Conservation (phyloP, 2,797 vertebrate genomes). For the Parauchenoglanis punctatus region DNA sequence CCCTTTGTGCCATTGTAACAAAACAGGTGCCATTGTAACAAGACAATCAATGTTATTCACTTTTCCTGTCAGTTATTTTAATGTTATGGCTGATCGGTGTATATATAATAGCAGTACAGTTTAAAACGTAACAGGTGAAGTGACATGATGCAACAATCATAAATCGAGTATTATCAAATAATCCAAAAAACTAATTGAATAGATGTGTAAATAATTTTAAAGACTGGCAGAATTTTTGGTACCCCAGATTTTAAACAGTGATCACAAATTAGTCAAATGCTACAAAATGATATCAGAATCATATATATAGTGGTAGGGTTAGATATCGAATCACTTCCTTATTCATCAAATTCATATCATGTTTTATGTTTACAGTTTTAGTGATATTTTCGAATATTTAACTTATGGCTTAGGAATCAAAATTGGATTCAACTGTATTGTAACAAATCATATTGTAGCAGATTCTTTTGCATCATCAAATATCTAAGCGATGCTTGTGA, state of each 20-base stretch:
- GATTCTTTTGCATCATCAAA: too few relatives aligned
- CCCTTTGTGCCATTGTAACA: too few relatives aligned
- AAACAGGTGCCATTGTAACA: too few relatives aligned
- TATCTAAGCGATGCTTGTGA: background rate
- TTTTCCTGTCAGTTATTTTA: too few relatives aligned
- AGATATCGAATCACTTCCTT: background rate
- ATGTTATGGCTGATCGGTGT: too few relatives aligned
- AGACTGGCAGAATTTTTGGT: background rate
- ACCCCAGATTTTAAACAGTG: background rate
- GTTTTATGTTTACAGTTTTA: background rate
- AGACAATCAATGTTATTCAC: too few relatives aligned
- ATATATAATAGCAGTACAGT: too few relatives aligned
- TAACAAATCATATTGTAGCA: background rate
- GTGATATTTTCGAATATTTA: background rate
- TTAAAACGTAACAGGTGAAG: background rate
- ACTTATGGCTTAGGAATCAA: too few relatives aligned
- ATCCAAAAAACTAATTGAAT: background rate
- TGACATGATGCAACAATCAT: background rate
- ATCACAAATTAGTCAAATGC: background rate
- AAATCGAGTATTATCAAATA: background rate
- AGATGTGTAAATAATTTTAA: background rate
- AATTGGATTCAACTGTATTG: too few relatives aligned
- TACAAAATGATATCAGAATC: background rate
- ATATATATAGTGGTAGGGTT: background rate
- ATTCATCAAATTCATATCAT: background rate